phyloP scores from a whole-genome alignment of 2,888 invertebrate species.

The Mylabris sibirica region DNA sequence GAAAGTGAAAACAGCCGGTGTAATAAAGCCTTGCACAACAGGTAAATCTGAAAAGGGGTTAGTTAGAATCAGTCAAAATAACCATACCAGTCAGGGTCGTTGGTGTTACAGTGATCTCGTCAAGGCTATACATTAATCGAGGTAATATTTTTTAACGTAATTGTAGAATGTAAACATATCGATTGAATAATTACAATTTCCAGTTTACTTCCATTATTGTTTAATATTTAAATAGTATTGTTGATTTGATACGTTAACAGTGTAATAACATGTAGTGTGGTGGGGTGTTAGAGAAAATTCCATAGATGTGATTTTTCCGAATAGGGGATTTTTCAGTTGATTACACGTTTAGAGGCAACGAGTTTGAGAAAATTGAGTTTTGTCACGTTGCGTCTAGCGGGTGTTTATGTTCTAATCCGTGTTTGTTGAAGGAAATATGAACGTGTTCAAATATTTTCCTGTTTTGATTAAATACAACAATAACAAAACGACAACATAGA shows the following conservation, averaged over 20 bases:
- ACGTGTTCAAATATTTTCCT: slow-evolving; percentile 52
- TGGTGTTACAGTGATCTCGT: slow-evolving; percentile 43
- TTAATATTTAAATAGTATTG: neutral
- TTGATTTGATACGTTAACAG: neutral
- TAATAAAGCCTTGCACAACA: slow-evolving; percentile 47
- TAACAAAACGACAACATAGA: slow-evolving; percentile 41
- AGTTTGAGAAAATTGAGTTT: slow-evolving; percentile 55
- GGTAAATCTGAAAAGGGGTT: slow-evolving; percentile 48
- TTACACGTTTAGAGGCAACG: slow-evolving; percentile 29
- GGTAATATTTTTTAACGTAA: too few species aligned
- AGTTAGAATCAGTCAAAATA: slow-evolving; percentile 48
- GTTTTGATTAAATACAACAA: slow-evolving; percentile 54
- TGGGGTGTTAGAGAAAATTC: slow-evolving; percentile 18
- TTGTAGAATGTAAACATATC: neutral
- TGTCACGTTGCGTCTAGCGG: slow-evolving; percentile 53
- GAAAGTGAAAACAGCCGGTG: slow-evolving; percentile 54
- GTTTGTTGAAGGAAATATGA: slow-evolving; percentile 43
- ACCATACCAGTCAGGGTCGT: slow-evolving; percentile 59
- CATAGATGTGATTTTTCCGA: slow-evolving; percentile 31
- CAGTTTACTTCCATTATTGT: neutral
- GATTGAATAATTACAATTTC: neutral
- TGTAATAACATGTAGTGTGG: slow-evolving; percentile 8
- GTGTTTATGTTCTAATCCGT: slow-evolving; percentile 50
- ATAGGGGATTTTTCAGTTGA: slow-evolving; percentile 34
- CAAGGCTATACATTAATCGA: slow-evolving; percentile 37